Evolutionary conservation across 2,113 vertebrate genomes (phyloP).

Genomic region (Madoqua kirkii): DNA sequence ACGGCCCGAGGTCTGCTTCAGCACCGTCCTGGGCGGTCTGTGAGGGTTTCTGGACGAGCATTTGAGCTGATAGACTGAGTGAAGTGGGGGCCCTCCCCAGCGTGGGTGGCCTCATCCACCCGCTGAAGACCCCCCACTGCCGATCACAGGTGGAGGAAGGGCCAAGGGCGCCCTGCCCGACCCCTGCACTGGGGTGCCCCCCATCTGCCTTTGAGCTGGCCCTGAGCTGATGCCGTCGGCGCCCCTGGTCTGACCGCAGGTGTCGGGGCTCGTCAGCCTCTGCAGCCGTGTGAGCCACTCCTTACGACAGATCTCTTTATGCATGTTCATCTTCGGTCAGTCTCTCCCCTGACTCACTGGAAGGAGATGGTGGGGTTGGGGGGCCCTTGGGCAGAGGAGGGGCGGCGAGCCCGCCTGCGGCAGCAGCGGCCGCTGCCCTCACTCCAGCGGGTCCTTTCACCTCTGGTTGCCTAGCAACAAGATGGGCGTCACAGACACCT

Average conservation of each 20-base stretch:
- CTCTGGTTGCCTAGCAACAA: not conserved
- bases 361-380: not conserved
- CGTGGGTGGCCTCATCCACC: not conserved
- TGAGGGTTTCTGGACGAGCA: not conserved
- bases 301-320: accelerated
- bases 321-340: accelerated
- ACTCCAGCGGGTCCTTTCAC: accelerated
- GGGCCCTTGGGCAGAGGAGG: not conserved
- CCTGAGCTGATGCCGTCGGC: accelerated
- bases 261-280: accelerated
- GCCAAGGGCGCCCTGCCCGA: accelerated
- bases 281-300: accelerated
- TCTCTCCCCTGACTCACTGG: accelerated
- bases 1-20: accelerated
- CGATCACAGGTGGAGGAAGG: not conserved
- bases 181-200: not conserved
- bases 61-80: too few species aligned
- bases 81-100: not conserved
- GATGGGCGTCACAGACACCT: accelerated
- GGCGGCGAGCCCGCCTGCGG: not conserved
- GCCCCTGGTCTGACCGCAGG: too few species aligned
- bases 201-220: not conserved
- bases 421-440: accelerated
- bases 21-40: accelerated
- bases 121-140: too few species aligned